Evolutionary conservation across 2,113 vertebrate genomes (phyloP).

Genomic region (Ictalurus furcatus): DNA sequence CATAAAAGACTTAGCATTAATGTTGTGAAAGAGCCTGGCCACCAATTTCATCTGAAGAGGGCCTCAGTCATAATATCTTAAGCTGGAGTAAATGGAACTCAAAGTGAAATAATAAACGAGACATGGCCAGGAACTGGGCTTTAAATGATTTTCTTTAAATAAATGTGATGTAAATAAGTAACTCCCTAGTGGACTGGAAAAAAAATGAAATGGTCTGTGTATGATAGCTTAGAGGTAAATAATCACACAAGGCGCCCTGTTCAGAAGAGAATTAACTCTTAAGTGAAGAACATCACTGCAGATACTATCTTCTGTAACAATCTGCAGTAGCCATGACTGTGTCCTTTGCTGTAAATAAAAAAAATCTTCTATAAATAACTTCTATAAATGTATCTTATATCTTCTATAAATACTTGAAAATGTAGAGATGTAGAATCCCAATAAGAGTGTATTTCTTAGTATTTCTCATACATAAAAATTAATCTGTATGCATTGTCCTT

Average conservation of each 20-base stretch:
- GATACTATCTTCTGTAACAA: constrained; percentile 53
- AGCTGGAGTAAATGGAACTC: constrained; percentile 29
- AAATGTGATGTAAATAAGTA: constrained; percentile 24
- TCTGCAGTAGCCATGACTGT: constrained; percentile 43
- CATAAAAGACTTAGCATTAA: constrained; percentile 9
- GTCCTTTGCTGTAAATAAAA: constrained; percentile 38
- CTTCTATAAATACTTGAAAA: constrained; percentile 59
- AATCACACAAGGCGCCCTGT: background rate
- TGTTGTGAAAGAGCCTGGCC: constrained; percentile 9
- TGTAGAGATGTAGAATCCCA: constrained; percentile 20
- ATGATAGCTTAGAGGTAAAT: background rate
- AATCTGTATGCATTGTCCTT: constrained; percentile 64
- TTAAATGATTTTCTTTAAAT: constrained; percentile 19
- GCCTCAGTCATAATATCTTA: background rate
- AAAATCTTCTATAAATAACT: constrained; percentile 52
- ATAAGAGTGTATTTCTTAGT: constrained; percentile 65
- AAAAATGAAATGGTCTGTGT: constrained; percentile 30
- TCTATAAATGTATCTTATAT: background rate
- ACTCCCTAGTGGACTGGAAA: constrained; percentile 20
- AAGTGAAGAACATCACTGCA: background rate
- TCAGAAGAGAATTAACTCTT: background rate
- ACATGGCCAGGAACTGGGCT: background rate
- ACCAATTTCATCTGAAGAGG: constrained; percentile 35
- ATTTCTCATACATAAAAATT: constrained; percentile 69
- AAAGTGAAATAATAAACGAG: constrained; percentile 45